Conservation (phyloP, 2,888 invertebrate genomes). For the Ariolimax columbianus region DNA sequence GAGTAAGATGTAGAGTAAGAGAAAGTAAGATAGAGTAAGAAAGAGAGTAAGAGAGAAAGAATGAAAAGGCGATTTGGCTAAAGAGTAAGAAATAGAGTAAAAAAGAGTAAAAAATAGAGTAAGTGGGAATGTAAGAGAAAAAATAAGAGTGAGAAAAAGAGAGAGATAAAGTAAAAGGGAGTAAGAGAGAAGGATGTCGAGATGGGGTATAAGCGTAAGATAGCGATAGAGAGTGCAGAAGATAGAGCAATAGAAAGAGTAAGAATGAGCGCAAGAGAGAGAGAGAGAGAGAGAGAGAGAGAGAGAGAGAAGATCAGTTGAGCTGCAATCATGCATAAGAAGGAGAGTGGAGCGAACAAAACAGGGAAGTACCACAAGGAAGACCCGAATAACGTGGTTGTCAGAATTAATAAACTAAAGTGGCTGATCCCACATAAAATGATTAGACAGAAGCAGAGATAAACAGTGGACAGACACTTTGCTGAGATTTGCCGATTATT, state of each 20-base stretch:
- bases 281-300: background rate
- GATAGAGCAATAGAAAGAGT: background rate
- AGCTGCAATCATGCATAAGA: background rate
- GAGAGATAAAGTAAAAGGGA: background rate
- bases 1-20: background rate
- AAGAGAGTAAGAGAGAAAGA: background rate
- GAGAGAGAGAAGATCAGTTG: background rate
- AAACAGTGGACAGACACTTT: constrained; percentile 24
- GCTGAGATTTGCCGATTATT: background rate
- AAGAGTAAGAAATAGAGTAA: background rate
- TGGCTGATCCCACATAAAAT: constrained; percentile 20
- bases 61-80: background rate
- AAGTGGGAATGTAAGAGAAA: background rate
- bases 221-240: too few species aligned
- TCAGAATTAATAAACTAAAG: constrained; percentile 31
- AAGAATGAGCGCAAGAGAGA: background rate
- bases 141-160: background rate
- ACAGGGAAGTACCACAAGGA: background rate
- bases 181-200: background rate
- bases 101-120: too few species aligned
- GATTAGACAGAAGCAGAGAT: constrained; percentile 34
- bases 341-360: background rate
- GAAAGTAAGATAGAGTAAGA: background rate
- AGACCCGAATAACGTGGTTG: background rate
- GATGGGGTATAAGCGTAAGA: too few species aligned